phyloP scores from a whole-genome alignment of 2,113 vertebrate genomes.

The Strix uralensis region DNA sequence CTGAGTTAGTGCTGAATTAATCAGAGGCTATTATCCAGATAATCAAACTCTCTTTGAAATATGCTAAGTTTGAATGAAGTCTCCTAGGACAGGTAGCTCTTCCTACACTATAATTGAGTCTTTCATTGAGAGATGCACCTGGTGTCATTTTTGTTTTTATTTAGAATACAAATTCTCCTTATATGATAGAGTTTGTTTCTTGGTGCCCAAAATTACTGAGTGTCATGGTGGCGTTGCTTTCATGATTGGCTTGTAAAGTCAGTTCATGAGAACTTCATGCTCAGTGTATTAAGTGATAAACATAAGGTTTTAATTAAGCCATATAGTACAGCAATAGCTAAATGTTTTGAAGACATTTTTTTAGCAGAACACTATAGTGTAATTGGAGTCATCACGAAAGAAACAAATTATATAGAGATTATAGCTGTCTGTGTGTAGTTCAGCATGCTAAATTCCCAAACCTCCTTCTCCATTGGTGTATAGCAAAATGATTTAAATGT shows the following conservation, averaged over 20 bases:
- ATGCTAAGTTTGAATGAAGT: not conserved
- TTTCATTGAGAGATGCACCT: not conserved
- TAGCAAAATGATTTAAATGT: not conserved
- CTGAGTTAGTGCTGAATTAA: not conserved
- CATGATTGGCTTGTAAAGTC: not conserved
- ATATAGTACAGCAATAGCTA: not conserved
- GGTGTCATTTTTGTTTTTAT: not conserved
- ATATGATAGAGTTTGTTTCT: not conserved
- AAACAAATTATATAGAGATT: constrained; percentile 18
- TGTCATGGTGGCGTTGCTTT: not conserved
- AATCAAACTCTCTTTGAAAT: not conserved
- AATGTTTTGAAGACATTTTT: not conserved
- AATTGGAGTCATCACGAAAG: not conserved
- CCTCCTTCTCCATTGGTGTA: not conserved
- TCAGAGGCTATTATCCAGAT: not conserved
- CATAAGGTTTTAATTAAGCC: constrained; percentile 17
- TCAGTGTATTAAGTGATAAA: not conserved
- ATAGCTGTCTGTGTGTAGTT: not conserved
- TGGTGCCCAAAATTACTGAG: not conserved
- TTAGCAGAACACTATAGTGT: not conserved
- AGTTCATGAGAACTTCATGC: not conserved
- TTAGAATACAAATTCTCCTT: not conserved
- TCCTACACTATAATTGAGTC: not conserved
- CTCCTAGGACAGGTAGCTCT: not conserved
- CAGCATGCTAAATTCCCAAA: not conserved